Evolutionary conservation across 1,140 invertebrate species (phyloP).

Genomic region (Papilio aristodemus): DNA sequence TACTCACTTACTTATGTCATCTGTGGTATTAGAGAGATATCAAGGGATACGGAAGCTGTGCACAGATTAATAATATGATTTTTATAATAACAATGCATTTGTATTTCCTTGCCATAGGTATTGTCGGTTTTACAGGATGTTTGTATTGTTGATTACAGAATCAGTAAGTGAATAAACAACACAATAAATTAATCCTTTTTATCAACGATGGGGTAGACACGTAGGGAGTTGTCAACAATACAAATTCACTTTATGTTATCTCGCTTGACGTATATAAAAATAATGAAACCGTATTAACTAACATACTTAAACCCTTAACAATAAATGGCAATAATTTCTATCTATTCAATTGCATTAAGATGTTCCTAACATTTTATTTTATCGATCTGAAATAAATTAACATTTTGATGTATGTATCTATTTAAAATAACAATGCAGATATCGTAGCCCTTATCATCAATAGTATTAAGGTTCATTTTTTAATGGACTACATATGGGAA

Average conservation of each 20-base stretch:
- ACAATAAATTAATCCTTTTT: not conserved
- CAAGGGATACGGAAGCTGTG: not conserved
- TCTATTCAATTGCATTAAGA: not conserved
- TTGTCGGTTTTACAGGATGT: not conserved
- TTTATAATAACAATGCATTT: not conserved
- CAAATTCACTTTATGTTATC: too few relatives aligned
- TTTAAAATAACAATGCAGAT: not conserved
- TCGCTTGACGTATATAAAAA: too few relatives aligned
- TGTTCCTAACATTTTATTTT: not conserved
- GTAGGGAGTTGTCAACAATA: too few relatives aligned
- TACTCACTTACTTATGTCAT: not conserved
- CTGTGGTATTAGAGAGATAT: not conserved
- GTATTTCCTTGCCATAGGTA: not conserved
- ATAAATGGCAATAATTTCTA: not conserved
- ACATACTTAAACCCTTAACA: not conserved
- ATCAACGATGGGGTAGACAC: not conserved
- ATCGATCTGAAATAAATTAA: not conserved
- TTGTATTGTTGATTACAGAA: not conserved
- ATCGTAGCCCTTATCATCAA: not conserved
- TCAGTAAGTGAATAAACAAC: not conserved
- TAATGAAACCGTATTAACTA: too few relatives aligned
- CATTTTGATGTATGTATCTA: not conserved
- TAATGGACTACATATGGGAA: not conserved
- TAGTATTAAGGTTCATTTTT: not conserved
- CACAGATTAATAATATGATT: not conserved